Percentiles rank a stretch among this genome's conserved stretches.
Evolutionary conservation across 1,140 invertebrate species (phyloP).

Genomic region (Drosophila neocordata): DNA sequence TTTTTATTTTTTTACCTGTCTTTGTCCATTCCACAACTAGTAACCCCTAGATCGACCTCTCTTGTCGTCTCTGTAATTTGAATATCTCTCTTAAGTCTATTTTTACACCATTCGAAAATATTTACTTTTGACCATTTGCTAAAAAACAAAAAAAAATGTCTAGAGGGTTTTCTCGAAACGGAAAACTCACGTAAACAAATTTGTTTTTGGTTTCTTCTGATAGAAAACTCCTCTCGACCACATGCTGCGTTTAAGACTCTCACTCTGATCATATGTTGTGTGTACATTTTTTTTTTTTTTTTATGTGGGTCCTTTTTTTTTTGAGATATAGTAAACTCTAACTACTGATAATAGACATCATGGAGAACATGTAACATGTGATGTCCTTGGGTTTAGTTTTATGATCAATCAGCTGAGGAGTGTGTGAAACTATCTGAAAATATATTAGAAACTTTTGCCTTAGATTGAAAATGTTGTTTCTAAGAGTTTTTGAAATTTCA

Average conservation of each 20-base stretch:
- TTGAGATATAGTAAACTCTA: slow-evolving; percentile 33
- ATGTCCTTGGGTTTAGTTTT: slow-evolving; percentile 16
- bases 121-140: slow-evolving; percentile 51
- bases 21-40: slow-evolving; percentile 13
- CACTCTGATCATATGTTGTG: slow-evolving; percentile 49
- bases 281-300: slow-evolving; percentile 10
- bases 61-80: slow-evolving; percentile 47
- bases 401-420: slow-evolving; percentile 7
- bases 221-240: slow-evolving; percentile 45
- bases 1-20: neutral
- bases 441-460: too few relatives aligned
- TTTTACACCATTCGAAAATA: slow-evolving; percentile 45
- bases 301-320: slow-evolving; percentile 33
- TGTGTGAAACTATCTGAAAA: too few relatives aligned
- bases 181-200: slow-evolving; percentile 70
- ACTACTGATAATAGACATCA: slow-evolving; percentile 44
- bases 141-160: slow-evolving; percentile 33
- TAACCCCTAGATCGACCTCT: neutral
- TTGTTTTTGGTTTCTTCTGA: slow-evolving; percentile 59
- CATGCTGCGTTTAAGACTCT: slow-evolving; percentile 49
- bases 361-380: slow-evolving; percentile 35
- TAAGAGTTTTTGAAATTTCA: too few relatives aligned
- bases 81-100: slow-evolving; percentile 41
- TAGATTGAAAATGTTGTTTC: too few relatives aligned
- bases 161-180: slow-evolving; percentile 30